Evolutionary conservation across 2,888 invertebrate genomes (phyloP).

Genomic region (Stenotaenia linearis): DNA sequence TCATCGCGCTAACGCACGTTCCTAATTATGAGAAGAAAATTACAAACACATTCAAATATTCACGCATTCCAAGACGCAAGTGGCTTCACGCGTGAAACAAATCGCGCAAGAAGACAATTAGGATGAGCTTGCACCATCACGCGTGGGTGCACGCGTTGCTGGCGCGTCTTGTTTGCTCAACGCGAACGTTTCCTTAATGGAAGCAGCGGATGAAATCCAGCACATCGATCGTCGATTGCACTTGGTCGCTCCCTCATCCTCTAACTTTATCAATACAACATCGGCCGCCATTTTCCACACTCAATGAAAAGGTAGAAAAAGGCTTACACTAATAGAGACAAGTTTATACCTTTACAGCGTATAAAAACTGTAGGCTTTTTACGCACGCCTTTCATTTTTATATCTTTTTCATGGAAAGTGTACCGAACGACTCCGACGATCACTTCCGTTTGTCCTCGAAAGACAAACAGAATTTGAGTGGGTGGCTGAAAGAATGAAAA

Average conservation of each 20-base stretch:
- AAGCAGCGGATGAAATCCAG: not conserved
- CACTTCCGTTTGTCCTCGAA: not conserved
- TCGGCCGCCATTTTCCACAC: not conserved
- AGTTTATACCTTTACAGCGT: no score
- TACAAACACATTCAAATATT: no score
- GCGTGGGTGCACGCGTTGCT: not conserved
- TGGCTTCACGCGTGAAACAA: no score
- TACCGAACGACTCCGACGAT: no score
- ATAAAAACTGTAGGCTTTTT: no score
- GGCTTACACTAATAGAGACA: no score
- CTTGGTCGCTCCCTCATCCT: not conserved
- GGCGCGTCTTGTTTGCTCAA: not conserved
- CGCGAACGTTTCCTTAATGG: not conserved
- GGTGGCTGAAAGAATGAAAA: not conserved
- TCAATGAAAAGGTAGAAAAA: no score
- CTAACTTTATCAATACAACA: not conserved
- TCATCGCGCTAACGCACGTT: no score
- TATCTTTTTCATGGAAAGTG: no score
- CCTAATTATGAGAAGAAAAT: no score
- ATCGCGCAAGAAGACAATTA: not conserved
- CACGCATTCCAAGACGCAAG: no score
- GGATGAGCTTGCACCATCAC: not conserved
- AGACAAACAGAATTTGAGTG: not conserved
- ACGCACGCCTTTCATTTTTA: no score
- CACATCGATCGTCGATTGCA: not conserved